These are phyloP conservation scores for Cataglyphis cursor DNA, from an alignment of 2,888 invertebrate genomes.

Conservation along the genomic window DNA sequence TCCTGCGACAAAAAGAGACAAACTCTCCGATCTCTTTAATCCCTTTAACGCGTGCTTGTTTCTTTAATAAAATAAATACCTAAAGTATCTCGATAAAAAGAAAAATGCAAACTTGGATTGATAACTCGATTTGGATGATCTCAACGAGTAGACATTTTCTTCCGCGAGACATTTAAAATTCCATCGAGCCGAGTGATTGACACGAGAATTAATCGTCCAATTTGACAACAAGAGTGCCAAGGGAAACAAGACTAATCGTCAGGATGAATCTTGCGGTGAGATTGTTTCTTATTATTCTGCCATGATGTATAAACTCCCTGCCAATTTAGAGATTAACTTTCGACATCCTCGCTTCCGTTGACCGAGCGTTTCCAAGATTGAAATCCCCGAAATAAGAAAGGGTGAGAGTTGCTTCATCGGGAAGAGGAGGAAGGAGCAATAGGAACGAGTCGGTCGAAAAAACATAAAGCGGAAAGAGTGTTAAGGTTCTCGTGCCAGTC, in stretches of 20 bases:
- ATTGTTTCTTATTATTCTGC: conserved; percentile 61
- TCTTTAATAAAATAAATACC: not conserved
- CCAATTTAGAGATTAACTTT: conserved; percentile 73
- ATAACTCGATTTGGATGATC: not conserved
- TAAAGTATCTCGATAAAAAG: not conserved
- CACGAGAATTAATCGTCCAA: conserved; percentile 5
- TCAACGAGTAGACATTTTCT: not conserved
- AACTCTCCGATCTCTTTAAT: not conserved
- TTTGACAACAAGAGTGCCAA: not conserved
- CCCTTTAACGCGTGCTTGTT: not conserved
- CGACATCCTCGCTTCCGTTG: conserved; percentile 58
- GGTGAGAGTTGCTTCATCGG: conserved; percentile 65
- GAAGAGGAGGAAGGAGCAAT: conserved; percentile 3
- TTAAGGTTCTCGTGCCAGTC: conserved; percentile 62
- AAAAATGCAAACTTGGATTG: not conserved
- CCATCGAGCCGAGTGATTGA: not conserved
- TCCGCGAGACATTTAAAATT: not conserved
- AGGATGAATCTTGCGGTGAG: conserved; percentile 52
- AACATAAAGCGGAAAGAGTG: conserved; percentile 66
- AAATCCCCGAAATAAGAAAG: conserved; percentile 30
- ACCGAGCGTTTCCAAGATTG: conserved; percentile 62
- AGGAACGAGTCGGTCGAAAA: conserved; percentile 73
- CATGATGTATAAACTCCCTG: conserved; percentile 43
- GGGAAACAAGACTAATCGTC: conserved; percentile 59
- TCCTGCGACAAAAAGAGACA: not conserved